Conservation (phyloP, 2,888 invertebrate genomes). For the Caenorhabditis zanzibari region DNA sequence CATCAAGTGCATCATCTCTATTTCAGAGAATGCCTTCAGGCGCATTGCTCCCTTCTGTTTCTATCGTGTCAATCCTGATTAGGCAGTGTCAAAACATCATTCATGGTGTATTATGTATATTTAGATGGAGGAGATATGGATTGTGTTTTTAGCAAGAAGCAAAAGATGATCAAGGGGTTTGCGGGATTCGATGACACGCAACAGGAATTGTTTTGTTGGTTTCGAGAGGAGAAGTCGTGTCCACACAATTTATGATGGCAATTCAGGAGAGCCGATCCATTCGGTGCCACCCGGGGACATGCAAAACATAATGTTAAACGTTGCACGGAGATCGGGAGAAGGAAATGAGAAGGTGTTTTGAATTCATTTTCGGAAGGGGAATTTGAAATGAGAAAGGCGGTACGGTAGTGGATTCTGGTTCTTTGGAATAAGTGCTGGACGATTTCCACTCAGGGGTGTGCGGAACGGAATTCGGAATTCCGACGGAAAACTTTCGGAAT, state of each 20-base stretch:
- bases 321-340: neutral
- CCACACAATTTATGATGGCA: conserved; percentile 50
- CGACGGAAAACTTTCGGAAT: too few relatives aligned
- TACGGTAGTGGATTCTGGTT: neutral
- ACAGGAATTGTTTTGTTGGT: conserved; percentile 36
- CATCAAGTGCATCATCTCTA: conserved; percentile 48
- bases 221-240: neutral
- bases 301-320: conserved; percentile 11
- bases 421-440: too few relatives aligned
- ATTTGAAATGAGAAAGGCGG: conserved; percentile 25
- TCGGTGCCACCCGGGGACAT: conserved; percentile 7
- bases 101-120: conserved; percentile 15
- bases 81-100: conserved; percentile 49
- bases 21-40: conserved; percentile 15
- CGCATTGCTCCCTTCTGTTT: conserved; percentile 40
- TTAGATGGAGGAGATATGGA: conserved; percentile 3
- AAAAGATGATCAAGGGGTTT: conserved; percentile 34
- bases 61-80: conserved; percentile 59
- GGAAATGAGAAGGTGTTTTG: conserved; percentile 1
- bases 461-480: too few relatives aligned
- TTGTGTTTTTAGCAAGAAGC: neutral
- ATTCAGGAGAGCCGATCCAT: conserved; percentile 29
- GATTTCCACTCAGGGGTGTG: too few relatives aligned
- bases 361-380: conserved; percentile 23
- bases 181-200: conserved; percentile 5